Conservation (phyloP, 1,140 invertebrate genomes). For the Palaemon carinicauda region DNA sequence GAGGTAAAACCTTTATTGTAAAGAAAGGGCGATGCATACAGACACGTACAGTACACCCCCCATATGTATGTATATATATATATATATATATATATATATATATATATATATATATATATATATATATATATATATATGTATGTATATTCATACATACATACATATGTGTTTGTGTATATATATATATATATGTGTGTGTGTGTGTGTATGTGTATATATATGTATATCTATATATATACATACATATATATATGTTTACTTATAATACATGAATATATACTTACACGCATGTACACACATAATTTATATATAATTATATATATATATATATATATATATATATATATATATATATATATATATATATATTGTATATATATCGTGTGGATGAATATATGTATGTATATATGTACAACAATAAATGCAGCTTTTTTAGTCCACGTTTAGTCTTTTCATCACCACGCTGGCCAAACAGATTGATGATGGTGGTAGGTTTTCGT, state of each 20-base stretch:
- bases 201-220: background rate
- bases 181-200: background rate
- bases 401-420: background rate
- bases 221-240: background rate
- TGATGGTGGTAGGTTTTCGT: too few relatives aligned
- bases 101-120: too few relatives aligned
- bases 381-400: background rate
- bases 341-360: too few relatives aligned
- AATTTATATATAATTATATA: background rate
- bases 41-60: too few relatives aligned
- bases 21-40: background rate
- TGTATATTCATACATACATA: background rate
- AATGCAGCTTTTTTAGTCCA: too few relatives aligned
- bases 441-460: too few relatives aligned
- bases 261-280: background rate
- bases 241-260: background rate
- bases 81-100: too few relatives aligned
- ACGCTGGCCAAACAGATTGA: too few relatives aligned
- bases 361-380: background rate
- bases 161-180: background rate
- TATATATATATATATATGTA: too few relatives aligned
- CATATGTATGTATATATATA: too few relatives aligned
- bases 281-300: background rate
- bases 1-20: background rate
- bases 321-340: background rate